Evolutionary conservation across 2,888 invertebrate genomes (phyloP).

Genomic region (Rhagophthalmus giganteus): DNA sequence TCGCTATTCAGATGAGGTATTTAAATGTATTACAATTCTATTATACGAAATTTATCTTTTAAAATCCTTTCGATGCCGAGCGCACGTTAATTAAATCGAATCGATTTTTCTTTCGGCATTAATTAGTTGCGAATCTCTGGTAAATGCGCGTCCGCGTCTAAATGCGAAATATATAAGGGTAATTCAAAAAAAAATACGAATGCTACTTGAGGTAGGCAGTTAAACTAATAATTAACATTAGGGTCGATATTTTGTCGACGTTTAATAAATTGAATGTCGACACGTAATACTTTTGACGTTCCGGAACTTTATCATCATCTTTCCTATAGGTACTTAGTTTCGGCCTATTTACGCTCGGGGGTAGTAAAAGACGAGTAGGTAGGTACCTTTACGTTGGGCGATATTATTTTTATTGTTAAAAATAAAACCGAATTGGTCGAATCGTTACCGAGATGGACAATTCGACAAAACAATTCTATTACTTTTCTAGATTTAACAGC

Average conservation of each 20-base stretch:
- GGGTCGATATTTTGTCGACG: conserved; percentile 17
- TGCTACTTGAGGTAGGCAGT: too few species aligned
- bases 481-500: conserved; percentile 13
- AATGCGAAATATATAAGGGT: too few species aligned
- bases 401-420: conserved; percentile 23
- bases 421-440: conserved; percentile 16
- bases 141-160: too few species aligned
- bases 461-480: conserved; percentile 21
- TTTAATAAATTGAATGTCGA: conserved; percentile 25
- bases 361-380: conserved; percentile 22
- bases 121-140: too few species aligned
- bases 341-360: conserved; percentile 18
- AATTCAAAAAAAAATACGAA: too few species aligned
- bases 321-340: conserved; percentile 16
- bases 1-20: too few species aligned
- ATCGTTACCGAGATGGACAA: conserved; percentile 19
- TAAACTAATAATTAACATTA: conserved; percentile 21
- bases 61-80: too few species aligned
- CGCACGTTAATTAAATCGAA: too few species aligned
- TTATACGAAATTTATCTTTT: too few species aligned
- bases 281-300: conserved; percentile 23
- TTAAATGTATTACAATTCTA: too few species aligned
- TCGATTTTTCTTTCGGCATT: too few species aligned
- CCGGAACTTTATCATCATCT: conserved; percentile 18
- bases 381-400: too few species aligned